Conservation (phyloP, 2,797 vertebrate genomes). For the Lagothrix lagotricha region DNA sequence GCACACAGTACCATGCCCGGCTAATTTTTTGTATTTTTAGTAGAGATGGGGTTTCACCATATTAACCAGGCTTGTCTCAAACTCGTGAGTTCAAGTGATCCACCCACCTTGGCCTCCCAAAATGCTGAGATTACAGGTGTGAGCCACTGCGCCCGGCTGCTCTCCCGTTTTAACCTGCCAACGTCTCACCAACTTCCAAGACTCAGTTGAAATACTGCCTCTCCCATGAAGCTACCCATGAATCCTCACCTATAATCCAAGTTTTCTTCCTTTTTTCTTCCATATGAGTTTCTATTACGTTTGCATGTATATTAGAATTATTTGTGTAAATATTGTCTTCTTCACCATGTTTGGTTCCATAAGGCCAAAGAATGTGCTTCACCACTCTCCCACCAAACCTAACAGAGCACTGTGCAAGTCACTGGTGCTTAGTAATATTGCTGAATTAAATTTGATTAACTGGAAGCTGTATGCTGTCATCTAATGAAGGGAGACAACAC, state of each 20-base stretch:
- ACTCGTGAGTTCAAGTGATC: too few species aligned
- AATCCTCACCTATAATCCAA: background rate
- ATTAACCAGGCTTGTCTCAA: too few species aligned
- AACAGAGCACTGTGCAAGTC: constrained; percentile 29
- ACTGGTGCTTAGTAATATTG: constrained; percentile 29
- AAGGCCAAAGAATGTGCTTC: background rate
- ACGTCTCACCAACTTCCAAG: background rate
- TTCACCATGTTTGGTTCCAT: background rate
- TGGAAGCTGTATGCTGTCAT: constrained; percentile 22
- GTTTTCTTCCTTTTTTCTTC: background rate
- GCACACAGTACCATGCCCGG: too few species aligned
- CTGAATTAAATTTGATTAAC: constrained; percentile 60
- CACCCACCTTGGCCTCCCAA: too few species aligned
- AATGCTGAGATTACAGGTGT: too few species aligned
- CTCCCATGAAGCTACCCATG: background rate
- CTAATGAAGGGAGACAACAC: constrained; percentile 38
- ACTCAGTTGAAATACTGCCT: background rate
- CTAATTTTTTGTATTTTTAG: too few species aligned
- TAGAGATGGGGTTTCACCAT: too few species aligned
- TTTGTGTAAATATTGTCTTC: background rate
- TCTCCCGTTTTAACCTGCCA: background rate
- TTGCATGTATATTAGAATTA: background rate
- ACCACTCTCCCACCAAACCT: background rate
- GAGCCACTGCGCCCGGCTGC: too few species aligned
- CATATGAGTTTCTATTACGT: background rate